Conservation (phyloP, 2,888 invertebrate genomes). For the Junonia oenone region DNA sequence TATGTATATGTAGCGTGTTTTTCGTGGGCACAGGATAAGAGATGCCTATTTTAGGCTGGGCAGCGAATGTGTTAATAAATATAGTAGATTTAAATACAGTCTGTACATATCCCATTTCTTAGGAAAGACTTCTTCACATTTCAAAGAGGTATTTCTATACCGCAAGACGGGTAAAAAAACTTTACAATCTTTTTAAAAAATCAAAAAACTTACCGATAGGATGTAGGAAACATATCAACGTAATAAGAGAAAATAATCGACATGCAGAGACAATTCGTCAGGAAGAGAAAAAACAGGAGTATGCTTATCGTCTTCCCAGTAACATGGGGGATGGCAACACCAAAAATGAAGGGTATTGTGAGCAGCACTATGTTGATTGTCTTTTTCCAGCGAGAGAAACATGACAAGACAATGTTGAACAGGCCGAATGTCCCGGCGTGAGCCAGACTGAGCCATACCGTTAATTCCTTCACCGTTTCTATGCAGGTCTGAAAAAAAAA, state of each 20-base stretch:
- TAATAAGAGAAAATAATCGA: not conserved
- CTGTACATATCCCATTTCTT: too few relatives aligned
- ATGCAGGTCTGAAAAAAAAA: not conserved
- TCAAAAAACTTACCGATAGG: not conserved
- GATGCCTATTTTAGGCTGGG: too few relatives aligned
- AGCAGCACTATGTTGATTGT: not conserved
- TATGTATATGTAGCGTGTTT: too few relatives aligned
- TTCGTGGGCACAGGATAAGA: too few relatives aligned
- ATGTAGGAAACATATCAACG: constrained; percentile 2
- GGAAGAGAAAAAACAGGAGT: not conserved
- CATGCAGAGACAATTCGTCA: not conserved
- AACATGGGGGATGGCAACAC: not conserved
- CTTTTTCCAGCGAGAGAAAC: not conserved
- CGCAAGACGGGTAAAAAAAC: too few relatives aligned
- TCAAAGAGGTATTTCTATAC: too few relatives aligned
- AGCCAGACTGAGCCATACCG: not conserved
- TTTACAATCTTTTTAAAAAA: not conserved
- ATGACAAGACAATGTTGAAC: not conserved
- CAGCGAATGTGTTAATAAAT: too few relatives aligned
- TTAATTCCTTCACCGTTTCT: not conserved
- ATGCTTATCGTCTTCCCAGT: not conserved
- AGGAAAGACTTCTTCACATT: too few relatives aligned
- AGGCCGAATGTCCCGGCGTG: not conserved
- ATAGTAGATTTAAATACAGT: too few relatives aligned
- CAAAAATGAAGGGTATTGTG: not conserved